phyloP scores from a whole-genome alignment of 2,888 invertebrate genomes.

The Troilus luridus region DNA sequence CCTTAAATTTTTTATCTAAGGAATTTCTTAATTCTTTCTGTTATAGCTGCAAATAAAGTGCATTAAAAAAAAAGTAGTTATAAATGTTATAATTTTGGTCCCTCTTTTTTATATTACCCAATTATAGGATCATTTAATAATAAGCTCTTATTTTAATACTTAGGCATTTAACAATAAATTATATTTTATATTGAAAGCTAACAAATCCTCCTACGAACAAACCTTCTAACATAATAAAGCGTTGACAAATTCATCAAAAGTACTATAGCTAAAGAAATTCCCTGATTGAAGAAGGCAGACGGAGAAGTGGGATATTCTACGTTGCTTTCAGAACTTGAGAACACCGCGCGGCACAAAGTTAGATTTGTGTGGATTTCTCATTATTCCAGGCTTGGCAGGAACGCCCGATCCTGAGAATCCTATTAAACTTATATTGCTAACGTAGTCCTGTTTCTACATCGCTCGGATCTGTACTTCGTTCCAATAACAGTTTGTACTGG shows the following conservation, averaged over 20 bases:
- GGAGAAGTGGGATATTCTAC: background rate
- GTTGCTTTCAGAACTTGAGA: slow-evolving; percentile 8
- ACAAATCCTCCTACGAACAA: too few relatives aligned
- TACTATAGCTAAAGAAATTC: background rate
- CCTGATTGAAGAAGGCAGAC: background rate
- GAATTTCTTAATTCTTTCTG: too few relatives aligned
- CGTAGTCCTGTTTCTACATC: background rate
- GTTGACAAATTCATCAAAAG: background rate
- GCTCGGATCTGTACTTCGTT: background rate
- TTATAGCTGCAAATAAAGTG: too few relatives aligned
- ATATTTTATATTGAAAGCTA: too few relatives aligned
- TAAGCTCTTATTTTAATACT: too few relatives aligned
- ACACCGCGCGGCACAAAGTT: slow-evolving; percentile 43
- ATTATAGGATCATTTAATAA: too few relatives aligned
- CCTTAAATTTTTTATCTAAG: too few relatives aligned
- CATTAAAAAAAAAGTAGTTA: too few relatives aligned
- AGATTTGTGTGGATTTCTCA: slow-evolving; percentile 46
- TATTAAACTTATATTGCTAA: slow-evolving; percentile 46
- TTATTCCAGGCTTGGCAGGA: slow-evolving; percentile 32
- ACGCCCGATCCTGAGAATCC: background rate
- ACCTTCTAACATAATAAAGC: background rate
- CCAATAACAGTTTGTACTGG: background rate
- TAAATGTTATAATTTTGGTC: too few relatives aligned
- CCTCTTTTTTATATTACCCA: too few relatives aligned
- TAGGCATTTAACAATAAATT: too few relatives aligned